Conservation (phyloP, 2,113 vertebrate species). For the Chauna torquata region DNA sequence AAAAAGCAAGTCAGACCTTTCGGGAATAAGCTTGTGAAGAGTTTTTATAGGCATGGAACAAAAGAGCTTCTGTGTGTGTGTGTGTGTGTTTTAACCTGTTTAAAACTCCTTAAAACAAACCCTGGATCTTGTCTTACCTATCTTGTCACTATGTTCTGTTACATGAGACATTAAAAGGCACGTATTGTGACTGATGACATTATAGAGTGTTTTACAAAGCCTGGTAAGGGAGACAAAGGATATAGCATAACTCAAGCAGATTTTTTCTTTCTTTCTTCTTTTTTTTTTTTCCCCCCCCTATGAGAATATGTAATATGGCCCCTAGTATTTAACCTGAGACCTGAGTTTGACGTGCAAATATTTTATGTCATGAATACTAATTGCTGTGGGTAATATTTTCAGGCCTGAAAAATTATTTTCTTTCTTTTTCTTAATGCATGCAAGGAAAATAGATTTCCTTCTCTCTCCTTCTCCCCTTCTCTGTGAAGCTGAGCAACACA, state of each 20-base stretch:
- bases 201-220: not conserved
- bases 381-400: not conserved
- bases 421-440: not conserved
- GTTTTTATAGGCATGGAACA: not conserved
- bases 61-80: not conserved
- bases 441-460: slow-evolving; percentile 6
- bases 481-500: slow-evolving; percentile 24
- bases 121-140: not conserved
- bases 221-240: not conserved
- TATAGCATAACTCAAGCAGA: not conserved
- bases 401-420: not conserved
- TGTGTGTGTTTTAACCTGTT: not conserved
- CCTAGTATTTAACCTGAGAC: not conserved
- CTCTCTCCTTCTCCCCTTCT: not conserved
- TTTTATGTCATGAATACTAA: not conserved
- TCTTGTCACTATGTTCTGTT: not conserved
- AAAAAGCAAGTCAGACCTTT: not conserved
- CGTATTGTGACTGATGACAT: not conserved
- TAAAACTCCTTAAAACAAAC: not conserved
- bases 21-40: not conserved
- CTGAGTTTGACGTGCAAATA: not conserved
- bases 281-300: too few relatives aligned
- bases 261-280: too few relatives aligned
- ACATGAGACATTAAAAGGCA: not conserved
- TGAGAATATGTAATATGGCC: not conserved